A percentile compares a stretch with the other conserved stretches of the same genome.
These are phyloP conservation scores for Temnothorax curvispinosus DNA, from an alignment of 1,140 invertebrate species.

Conservation along the genomic window DNA sequence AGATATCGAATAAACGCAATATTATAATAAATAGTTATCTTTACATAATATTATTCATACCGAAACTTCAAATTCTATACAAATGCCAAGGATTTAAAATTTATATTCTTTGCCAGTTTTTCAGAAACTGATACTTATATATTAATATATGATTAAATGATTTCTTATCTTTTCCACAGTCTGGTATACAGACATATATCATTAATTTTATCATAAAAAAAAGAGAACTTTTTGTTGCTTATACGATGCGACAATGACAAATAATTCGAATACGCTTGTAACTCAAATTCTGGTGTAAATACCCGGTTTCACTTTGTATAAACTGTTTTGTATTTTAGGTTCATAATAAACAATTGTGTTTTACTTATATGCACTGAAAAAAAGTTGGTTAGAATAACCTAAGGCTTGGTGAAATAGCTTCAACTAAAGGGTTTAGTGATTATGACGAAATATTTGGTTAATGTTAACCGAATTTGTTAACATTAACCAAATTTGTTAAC, in stretches of 20 bases:
- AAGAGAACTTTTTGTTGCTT: background rate
- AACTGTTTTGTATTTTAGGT: background rate
- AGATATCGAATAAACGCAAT: too few relatives aligned
- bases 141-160: background rate
- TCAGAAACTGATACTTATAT: background rate
- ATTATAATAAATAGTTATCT: too few relatives aligned
- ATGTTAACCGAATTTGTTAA: too few relatives aligned
- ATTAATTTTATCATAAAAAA: background rate
- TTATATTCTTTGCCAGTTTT: background rate
- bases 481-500: too few relatives aligned
- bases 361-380: background rate
- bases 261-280: too few relatives aligned
- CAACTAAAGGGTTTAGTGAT: too few relatives aligned
- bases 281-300: background rate
- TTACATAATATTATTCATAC: background rate
- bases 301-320: background rate
- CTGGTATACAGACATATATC: background rate
- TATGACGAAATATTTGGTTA: too few relatives aligned
- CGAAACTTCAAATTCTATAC: background rate
- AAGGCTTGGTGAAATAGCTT: too few relatives aligned
- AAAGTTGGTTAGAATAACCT: too few relatives aligned
- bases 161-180: background rate
- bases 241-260: background rate
- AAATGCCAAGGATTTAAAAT: background rate
- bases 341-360: background rate